Base-by-base conservation (phyloP, 1,140 invertebrate species). In the Globodera rostochiensis region DNA sequence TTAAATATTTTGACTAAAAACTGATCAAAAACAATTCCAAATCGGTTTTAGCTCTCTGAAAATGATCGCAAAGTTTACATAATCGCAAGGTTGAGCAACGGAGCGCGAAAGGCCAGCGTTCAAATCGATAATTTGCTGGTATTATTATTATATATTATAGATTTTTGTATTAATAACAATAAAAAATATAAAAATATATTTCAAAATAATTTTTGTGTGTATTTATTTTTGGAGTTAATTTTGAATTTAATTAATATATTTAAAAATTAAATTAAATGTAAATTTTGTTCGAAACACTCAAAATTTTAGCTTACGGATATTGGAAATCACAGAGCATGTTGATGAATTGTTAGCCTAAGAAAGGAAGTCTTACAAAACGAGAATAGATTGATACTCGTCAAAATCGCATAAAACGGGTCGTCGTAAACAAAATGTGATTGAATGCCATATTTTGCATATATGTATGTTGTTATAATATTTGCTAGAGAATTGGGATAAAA, bases 21-120 rank as follows among this genome's bases (percentile, higher is more conserved):
- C n/a, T 25, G 3, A 45, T n/a, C 1, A 57, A 64, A 6, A 45
- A 21, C 21, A 15, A 11, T 60, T 21, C 15, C 15, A 8, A 67
- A 15, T 77, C 70, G 19, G 9, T 21, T 66, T 90, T 82, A 89
- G 74, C 69, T 88, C 6, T 71, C 89, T 13, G 84, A 87, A 53
- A 86, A 81, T 77, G 88, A 88, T 77, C 87, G 82, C 69, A 90
- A 88, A 79, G 70, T 88, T 36, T 86, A 86, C 67, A 82, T 86
- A 53, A 87, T 86, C 47, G 85, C 78, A n/a, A 84, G 80, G 80
- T 53, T 86, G 60, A 81, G 77, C n/a, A 50, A 75, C 21, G 74
- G 85, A n/a, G 77, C 80, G n/a, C 53, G 85, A 49, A 86, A 84
- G 73, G 80, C 85, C 36, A 86, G 77, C 60, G 73, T 86, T 9